Base-by-base conservation (phyloP, 2,113 vertebrate genomes). In the Alligator mississippiensis region DNA sequence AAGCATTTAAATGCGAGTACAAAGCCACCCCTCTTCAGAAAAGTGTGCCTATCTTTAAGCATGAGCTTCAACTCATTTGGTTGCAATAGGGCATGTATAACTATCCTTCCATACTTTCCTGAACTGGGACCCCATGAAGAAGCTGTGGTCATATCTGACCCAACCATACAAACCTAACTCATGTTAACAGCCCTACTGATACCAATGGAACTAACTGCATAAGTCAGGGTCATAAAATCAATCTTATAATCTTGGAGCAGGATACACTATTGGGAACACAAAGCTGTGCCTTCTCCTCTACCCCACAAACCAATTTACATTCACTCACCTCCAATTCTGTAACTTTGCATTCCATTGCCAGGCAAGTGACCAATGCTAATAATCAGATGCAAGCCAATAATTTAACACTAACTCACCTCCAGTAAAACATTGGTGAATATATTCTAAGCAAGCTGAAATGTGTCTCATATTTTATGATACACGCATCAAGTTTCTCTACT, bases 401-500 rank as follows among this genome's bases (percentile, higher is more conserved):
- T 78, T 59, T 66, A 28, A 17, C 59, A 74, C 24, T 11, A 1
- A 57, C 87, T 77, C 77, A 59, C 81, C 24, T 77, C 62, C 63
- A 85, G 84, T 1, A 3, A 77, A 58, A 1, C 21, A 54, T 13
- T 62, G 47, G 16, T 25, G 27, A 25, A 82, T 80, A 25, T 76
- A 17, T 4, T 54, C 34, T 6, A 59, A 93, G 66, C 80, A 75
- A 78, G n/a, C 72, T 78, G 79, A 77, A 77, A 84, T 21, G 30
- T 27, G 38, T 25, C 86, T 77, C 84, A 80, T 30, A 57, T 93
- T 84, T 78, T 80, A 24, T 84, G 58, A 91, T 34, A 63, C 18
- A 21, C 25, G 57, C 28, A 72, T 62, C 24, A 60, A 66, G 9
- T 63, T 92, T 85, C 80, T 92, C 82, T 90, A 83, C 87, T 79